A percentile compares a stretch with the other conserved stretches of the same genome.
Conservation (phyloP, 2,797 vertebrate genomes). For the Aulostomus chinensis region DNA sequence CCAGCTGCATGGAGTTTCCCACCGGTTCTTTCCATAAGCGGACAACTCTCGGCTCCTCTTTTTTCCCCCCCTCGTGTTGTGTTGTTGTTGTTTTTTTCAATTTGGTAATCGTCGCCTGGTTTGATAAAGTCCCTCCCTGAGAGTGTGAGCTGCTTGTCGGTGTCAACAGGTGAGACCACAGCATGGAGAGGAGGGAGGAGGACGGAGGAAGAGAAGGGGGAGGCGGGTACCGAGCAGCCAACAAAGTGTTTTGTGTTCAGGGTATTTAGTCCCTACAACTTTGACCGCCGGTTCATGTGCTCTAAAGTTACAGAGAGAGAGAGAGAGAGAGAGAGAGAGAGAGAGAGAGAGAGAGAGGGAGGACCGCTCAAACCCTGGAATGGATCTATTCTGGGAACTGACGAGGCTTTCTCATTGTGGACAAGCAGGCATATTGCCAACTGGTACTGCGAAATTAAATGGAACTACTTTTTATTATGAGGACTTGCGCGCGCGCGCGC, state of each 20-base stretch:
- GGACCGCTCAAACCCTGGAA: too few relatives aligned
- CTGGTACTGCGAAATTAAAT: too few relatives aligned
- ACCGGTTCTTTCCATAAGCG: too few relatives aligned
- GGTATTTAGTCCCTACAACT: too few relatives aligned
- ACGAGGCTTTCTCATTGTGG: too few relatives aligned
- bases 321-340: background rate
- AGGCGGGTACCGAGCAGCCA: slow-evolving; percentile 18
- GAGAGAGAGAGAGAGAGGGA: background rate
- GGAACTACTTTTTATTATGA: too few relatives aligned
- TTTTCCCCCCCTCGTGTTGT: background rate
- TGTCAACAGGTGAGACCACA: slow-evolving; percentile 70
- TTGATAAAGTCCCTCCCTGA: slow-evolving; percentile 6
- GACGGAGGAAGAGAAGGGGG: slow-evolving; percentile 2
- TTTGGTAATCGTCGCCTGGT: slow-evolving; percentile 12
- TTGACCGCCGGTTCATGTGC: too few relatives aligned
- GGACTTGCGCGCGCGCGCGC: too few relatives aligned
- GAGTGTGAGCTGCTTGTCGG: slow-evolving; percentile 12
- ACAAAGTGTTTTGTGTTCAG: slow-evolving; percentile 1
- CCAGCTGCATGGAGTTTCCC: background rate
- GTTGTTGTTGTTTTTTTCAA: too few relatives aligned
- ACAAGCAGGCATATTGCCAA: too few relatives aligned
- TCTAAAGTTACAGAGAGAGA: too few relatives aligned
- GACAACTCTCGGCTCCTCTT: background rate
- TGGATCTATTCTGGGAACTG: too few relatives aligned
- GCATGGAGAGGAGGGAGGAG: slow-evolving; percentile 6